A percentile compares a stretch with the other conserved stretches of the same genome.
Conservation (phyloP, 2,888 invertebrate species). For the Plagodis dolabraria region DNA sequence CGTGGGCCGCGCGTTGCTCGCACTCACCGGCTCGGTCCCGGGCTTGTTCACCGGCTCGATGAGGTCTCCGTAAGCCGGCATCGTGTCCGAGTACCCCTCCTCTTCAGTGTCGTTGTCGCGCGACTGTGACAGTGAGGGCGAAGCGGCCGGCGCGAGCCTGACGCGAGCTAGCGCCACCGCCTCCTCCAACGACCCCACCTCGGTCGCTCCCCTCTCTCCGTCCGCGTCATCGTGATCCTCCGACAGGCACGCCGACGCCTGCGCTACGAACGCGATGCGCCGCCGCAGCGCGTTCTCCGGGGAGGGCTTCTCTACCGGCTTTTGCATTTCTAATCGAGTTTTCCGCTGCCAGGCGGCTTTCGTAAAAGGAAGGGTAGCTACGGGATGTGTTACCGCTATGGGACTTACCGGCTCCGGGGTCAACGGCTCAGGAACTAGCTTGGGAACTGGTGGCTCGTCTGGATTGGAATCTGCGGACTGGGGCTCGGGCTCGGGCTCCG, state of each 20-base stretch:
- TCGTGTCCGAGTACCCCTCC: constrained; percentile 76
- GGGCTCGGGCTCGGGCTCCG: constrained; percentile 7
- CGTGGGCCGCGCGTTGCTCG: constrained; percentile 34
- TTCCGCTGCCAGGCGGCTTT: constrained; percentile 81
- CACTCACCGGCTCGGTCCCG: constrained; percentile 69
- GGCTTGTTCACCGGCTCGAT: constrained; percentile 71
- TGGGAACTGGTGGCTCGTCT: constrained; percentile 20
- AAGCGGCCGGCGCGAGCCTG: constrained; percentile 71
- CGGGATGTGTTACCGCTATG: constrained; percentile 75
- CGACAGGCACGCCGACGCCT: constrained; percentile 78
- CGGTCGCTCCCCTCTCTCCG: constrained; percentile 67
- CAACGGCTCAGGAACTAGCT: constrained; percentile 36
- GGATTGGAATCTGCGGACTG: constrained; percentile 2
- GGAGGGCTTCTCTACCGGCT: constrained; percentile 74
- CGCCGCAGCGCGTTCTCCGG: constrained; percentile 76
- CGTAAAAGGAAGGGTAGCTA: constrained; percentile 82
- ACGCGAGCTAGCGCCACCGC: constrained; percentile 78
- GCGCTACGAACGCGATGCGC: constrained; percentile 83
- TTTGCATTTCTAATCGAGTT: constrained; percentile 70
- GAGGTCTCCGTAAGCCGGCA: constrained; percentile 84
- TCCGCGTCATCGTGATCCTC: constrained; percentile 78
- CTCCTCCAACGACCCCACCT: constrained; percentile 82
- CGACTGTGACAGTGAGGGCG: constrained; percentile 69
- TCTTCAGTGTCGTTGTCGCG: constrained; percentile 75
- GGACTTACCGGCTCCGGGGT: constrained; percentile 61